A percentile compares a stretch with the other conserved stretches of the same genome.
phyloP scores from a whole-genome alignment of 2,888 invertebrate genomes.

The Trissolcus brochymenae region DNA sequence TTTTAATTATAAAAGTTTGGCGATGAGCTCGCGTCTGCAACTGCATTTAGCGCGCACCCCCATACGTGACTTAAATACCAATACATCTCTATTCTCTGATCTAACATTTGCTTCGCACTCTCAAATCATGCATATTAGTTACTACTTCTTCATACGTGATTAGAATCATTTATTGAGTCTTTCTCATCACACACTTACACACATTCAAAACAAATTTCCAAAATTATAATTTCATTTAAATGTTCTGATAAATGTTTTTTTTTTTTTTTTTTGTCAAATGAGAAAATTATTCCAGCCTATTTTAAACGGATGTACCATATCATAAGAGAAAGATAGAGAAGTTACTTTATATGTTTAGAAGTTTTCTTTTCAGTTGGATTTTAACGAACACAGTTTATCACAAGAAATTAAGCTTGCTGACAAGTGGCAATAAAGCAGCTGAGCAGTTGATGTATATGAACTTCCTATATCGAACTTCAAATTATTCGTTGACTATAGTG shows the following conservation, averaged over 20 bases:
- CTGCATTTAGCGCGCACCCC: constrained; percentile 29
- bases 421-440: constrained; percentile 22
- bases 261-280: too few relatives aligned
- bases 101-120: constrained; percentile 13
- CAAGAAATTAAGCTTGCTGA: constrained; percentile 21
- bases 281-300: too few relatives aligned
- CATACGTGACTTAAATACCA: constrained; percentile 55
- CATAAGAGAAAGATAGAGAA: too few relatives aligned
- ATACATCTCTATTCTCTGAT: constrained; percentile 20
- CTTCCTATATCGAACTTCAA: constrained; percentile 13
- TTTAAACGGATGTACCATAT: too few relatives aligned
- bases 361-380: too few relatives aligned
- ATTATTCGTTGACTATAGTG: constrained; percentile 8
- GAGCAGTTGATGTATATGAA: constrained; percentile 17
- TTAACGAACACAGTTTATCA: constrained; percentile 6
- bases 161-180: constrained; percentile 10
- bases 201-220: too few relatives aligned
- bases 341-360: too few relatives aligned
- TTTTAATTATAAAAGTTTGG: constrained; percentile 57
- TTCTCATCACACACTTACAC: too few relatives aligned
- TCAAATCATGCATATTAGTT: constrained; percentile 37
- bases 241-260: too few relatives aligned
- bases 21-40: constrained; percentile 45
- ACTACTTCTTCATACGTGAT: constrained; percentile 26
- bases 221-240: too few relatives aligned